Conservation (phyloP, 64 coral and sea anemone genomes). For the Pocillopora damicornis region DNA sequence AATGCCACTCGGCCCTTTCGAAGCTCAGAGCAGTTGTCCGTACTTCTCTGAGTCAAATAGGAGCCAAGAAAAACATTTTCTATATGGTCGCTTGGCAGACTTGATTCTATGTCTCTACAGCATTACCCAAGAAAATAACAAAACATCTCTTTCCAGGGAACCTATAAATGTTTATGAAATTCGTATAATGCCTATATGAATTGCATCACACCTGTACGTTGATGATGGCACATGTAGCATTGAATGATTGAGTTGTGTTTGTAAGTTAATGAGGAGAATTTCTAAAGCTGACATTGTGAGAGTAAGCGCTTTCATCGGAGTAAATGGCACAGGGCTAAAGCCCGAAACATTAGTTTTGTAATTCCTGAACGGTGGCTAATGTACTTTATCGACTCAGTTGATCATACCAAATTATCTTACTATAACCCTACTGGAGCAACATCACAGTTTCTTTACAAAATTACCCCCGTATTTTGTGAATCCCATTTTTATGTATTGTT, state of each 20-base stretch:
- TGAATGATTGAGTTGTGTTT: background rate
- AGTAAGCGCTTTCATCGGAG: too few relatives aligned
- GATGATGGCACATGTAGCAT: too few relatives aligned
- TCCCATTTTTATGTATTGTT: background rate
- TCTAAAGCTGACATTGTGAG: too few relatives aligned
- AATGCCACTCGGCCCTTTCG: slow-evolving; percentile 28
- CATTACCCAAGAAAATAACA: slow-evolving; percentile 55
- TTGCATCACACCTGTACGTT: too few relatives aligned
- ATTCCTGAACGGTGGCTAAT: too few relatives aligned
- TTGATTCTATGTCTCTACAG: slow-evolving; percentile 9
- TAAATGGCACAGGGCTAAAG: too few relatives aligned
- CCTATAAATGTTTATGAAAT: background rate
- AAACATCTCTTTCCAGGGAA: background rate
- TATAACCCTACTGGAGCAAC: too few relatives aligned
- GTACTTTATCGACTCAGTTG: background rate
- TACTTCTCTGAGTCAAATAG: slow-evolving; percentile 48
- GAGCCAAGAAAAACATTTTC: slow-evolving; percentile 41
- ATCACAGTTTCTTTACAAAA: too few relatives aligned
- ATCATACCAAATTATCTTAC: too few relatives aligned
- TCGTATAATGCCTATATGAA: background rate
- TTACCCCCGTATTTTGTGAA: background rate
- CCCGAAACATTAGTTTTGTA: too few relatives aligned
- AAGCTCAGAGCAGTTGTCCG: slow-evolving; percentile 36
- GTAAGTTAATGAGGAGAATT: background rate
- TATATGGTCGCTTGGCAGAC: slow-evolving; percentile 21